Base-by-base conservation (phyloP, 2,113 vertebrate genomes). In the Eretmochelys imbricata region DNA sequence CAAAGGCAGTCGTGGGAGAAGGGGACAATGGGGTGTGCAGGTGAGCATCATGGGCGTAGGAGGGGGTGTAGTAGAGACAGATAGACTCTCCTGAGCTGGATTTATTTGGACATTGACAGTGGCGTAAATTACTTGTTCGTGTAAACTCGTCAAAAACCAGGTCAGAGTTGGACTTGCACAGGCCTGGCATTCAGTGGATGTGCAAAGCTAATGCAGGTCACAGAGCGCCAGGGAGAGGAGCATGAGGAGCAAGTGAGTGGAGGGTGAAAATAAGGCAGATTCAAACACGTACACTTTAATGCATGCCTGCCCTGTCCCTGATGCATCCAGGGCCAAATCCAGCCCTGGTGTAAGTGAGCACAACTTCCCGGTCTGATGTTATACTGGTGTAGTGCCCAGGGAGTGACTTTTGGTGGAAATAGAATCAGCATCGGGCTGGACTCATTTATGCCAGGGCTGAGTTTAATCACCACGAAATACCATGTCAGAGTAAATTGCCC, bases 371-470 rank as follows among this genome's bases (percentile, higher is more conserved):
- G 5, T 72, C 42, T 6, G 75, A 24, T 29, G 85, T 42, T 0
- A 0, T 20, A 78, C 65, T 81, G 81, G 3, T 0, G 0, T 19
- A 55, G 16, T 1, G 3, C 14, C 59, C 31, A 35, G 5, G 65
- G 35, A 49, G 85, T 84, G 94, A 55, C 84, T 95, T 17, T 80
- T 80, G 57, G 51, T 55, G 55, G 10, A 72, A 84, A 50, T 0
- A n/a, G 22, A 80, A 75, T 48, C 38, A 54, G n/a, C 65, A 24
- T 69, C 31, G 42, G 31, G 50, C 35, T 46, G 27, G 38, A 38
- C 24, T 80, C 31, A 13, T 87, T 84, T 83, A 10, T 85, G 69
- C 87, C 78, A 79, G 48, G 53, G n/a, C 55, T 9, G 79, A 54
- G 16, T 59, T 69, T 83, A 51, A 19, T 8, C 65, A 46, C 5